phyloP scores from a whole-genome alignment of 2,113 vertebrate species.

The Patagioenas fasciata region DNA sequence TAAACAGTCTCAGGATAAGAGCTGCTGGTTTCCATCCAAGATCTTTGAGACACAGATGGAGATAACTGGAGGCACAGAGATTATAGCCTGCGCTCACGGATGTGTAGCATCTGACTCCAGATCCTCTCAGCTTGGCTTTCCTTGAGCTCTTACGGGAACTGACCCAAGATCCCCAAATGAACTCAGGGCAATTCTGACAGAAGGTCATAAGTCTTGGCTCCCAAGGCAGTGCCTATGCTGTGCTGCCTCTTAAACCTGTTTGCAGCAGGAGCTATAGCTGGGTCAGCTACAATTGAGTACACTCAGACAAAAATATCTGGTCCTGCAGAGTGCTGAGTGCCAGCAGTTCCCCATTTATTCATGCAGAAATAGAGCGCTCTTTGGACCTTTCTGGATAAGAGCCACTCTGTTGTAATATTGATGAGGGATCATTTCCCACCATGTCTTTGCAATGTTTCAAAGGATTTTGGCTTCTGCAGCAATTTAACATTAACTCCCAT shows the following conservation, averaged over 20 bases:
- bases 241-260: neutral
- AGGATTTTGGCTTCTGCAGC: conserved; percentile 3
- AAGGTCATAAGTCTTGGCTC: neutral
- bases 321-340: neutral
- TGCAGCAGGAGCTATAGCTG: neutral
- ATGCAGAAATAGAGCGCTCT: neutral
- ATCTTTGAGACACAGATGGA: neutral
- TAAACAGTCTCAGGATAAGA: neutral
- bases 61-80: neutral
- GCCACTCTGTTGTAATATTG: neutral
- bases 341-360: neutral
- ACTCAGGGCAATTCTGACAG: neutral
- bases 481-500: neutral
- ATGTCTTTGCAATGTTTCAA: neutral
- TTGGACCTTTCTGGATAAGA: neutral
- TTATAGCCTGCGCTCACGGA: neutral
- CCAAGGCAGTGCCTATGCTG: neutral
- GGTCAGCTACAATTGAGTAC: neutral
- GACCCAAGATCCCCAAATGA: neutral
- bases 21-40: neutral
- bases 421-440: neutral
- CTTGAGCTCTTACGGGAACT: neutral
- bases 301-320: neutral
- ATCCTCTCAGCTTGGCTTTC: neutral
- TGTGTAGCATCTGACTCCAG: neutral